Evolutionary conservation across 2,888 invertebrate species (phyloP), one percentile per base, ranked within the genome.

Genomic region (Pachycephus smyrnensis): DNA sequence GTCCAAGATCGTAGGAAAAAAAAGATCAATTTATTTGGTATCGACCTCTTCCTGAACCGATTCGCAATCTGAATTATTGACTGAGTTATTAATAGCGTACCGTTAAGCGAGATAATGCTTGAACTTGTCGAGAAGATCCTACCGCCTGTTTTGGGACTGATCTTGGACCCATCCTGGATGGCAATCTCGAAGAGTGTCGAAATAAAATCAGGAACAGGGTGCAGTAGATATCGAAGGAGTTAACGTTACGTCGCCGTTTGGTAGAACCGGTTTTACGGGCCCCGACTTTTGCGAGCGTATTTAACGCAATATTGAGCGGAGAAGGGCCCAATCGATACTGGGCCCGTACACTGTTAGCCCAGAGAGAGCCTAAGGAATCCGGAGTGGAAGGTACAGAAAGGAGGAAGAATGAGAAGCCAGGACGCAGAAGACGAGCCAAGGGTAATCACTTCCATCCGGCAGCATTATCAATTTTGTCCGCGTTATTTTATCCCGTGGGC

Each of bases 381-480:
- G 31, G 33, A 31, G 33, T 31, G 71, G 32, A 30, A 71, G 31
- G 15, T 15, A 15, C 12, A 71, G 71, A 71, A 32, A 15, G 32
- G 71, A 71, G 15, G 15, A 71, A 71, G 37, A 68, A 23, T 30
- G 71, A 15, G 69, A 69, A 15, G 30, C 73, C 55, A 23, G 73
- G 75, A 35, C 71, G 77, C 78, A 77, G 76, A 40, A 68, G 75
- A 69, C 55, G 68, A n/a, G 73, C 33, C 68, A 73, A 55, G 73
- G 73, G 86, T 88, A 87, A 88, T 88, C 85, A 87, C 87, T 88
- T 86, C 84, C 86, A 86, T 88, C 88, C 88, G 86, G 84, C 82
- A 80, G 84, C 82, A 88, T 88, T 88, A 88, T 88, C 88, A 88
- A 88, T 88, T 88, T 88, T 85, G 86, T 83, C 87, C 88, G 86